Conservation (phyloP, 2,113 vertebrate species). For the Castor canadensis region DNA sequence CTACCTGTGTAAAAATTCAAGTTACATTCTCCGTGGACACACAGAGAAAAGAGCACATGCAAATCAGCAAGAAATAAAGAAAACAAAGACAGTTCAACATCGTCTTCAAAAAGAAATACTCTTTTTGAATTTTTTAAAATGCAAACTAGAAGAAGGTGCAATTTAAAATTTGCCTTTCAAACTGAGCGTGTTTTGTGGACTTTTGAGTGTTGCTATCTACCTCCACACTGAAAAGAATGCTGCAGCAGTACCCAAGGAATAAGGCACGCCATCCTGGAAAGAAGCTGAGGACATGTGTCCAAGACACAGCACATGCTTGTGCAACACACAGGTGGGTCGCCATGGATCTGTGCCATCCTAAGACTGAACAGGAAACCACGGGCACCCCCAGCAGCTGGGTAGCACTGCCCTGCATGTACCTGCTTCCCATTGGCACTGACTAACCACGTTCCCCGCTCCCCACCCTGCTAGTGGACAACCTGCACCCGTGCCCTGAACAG, state of each 20-base stretch:
- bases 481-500: too few species aligned
- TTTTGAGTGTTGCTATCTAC: too few species aligned
- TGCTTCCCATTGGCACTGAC: too few species aligned
- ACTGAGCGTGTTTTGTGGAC: not conserved
- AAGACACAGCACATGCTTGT: fast-evolving
- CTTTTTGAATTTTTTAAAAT: not conserved
- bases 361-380: not conserved
- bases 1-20: not conserved
- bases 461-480: not conserved
- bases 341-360: not conserved
- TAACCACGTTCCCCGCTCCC: not conserved
- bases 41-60: not conserved
- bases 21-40: not conserved
- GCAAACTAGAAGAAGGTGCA: not conserved
- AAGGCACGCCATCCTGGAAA: not conserved
- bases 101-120: not conserved
- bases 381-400: not conserved
- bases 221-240: too few species aligned
- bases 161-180: not conserved
- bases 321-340: fast-evolving
- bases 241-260: too few species aligned
- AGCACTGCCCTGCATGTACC: fast-evolving
- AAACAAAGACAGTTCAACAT: not conserved
- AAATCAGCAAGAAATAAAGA: not conserved
- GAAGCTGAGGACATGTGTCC: fast-evolving